phyloP scores from a whole-genome alignment of 2,113 vertebrate genomes.

The Pterophyllum scalare region DNA sequence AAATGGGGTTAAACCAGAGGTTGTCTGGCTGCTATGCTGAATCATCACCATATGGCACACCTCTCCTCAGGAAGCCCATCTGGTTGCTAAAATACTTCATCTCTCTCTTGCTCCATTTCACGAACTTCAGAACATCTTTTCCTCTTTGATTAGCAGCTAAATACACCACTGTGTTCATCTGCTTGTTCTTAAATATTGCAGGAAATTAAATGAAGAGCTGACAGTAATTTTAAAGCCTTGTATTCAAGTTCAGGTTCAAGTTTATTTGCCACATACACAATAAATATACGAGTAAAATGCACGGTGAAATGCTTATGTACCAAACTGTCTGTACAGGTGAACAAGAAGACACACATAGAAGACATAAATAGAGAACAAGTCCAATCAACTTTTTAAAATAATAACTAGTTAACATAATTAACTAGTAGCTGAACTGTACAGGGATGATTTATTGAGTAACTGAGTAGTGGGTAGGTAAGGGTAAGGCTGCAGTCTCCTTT shows the following conservation, averaged over 20 bases:
- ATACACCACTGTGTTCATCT: neutral
- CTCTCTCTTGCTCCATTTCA: neutral
- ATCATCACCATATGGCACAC: constrained; percentile 54
- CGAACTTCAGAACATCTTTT: neutral
- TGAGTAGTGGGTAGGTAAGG: too few species aligned
- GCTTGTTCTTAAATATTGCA: neutral
- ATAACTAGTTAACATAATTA: too few species aligned
- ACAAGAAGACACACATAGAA: too few species aligned
- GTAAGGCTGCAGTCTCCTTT: too few species aligned
- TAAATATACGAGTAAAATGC: too few species aligned
- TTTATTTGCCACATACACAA: neutral
- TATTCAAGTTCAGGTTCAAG: neutral
- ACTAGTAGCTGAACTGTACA: too few species aligned
- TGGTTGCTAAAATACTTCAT: constrained; percentile 13
- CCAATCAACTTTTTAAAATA: too few species aligned
- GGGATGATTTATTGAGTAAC: too few species aligned
- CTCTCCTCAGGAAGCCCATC: constrained; percentile 42
- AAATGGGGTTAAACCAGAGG: constrained; percentile 36
- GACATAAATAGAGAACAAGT: too few species aligned
- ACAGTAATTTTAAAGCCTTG: neutral
- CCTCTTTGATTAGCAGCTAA: neutral
- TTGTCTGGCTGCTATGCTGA: constrained; percentile 49
- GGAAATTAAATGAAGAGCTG: neutral
- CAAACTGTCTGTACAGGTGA: too few species aligned
- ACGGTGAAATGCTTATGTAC: too few species aligned